These are phyloP conservation scores for Euwallacea fornicatus DNA, from an alignment of 1,140 invertebrate genomes.

Conservation along the genomic window DNA sequence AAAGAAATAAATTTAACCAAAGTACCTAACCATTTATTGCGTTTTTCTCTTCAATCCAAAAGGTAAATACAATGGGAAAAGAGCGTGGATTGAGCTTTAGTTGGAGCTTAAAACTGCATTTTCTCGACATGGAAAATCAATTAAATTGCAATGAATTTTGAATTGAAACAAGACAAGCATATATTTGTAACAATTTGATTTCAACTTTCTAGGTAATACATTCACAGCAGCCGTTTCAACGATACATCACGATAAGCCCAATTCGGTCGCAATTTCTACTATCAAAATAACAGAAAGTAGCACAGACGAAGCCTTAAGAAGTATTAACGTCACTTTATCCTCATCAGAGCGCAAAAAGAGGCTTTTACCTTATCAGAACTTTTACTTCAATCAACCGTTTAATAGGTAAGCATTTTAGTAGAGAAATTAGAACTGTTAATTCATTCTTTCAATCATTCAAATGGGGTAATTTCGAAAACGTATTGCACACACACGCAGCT, in stretches of 20 bases:
- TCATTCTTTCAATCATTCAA: too few species aligned
- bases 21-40: too few species aligned
- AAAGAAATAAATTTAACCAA: too few species aligned
- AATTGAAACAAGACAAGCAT: background rate
- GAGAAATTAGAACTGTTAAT: too few species aligned
- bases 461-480: too few species aligned
- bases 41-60: too few species aligned
- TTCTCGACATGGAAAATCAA: too few species aligned
- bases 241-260: slow-evolving; percentile 49
- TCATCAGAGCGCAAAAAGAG: slow-evolving; percentile 65
- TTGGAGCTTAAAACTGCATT: too few species aligned
- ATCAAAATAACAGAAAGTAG: slow-evolving; percentile 36
- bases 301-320: background rate
- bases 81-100: too few species aligned
- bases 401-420: slow-evolving; percentile 22
- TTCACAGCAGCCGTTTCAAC: slow-evolving; percentile 42
- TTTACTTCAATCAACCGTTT: slow-evolving; percentile 61
- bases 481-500: too few species aligned
- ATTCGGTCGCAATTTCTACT: slow-evolving; percentile 37
- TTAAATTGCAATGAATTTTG: too few species aligned
- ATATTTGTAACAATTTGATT: background rate
- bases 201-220: slow-evolving; percentile 11
- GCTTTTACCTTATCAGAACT: slow-evolving; percentile 79
- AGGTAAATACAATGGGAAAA: too few species aligned
- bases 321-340: slow-evolving; percentile 37